Percentiles rank a stretch among this genome's conserved stretches.
Conservation (phyloP, 2,113 vertebrate species). For the Genyomyrus donnyi region DNA sequence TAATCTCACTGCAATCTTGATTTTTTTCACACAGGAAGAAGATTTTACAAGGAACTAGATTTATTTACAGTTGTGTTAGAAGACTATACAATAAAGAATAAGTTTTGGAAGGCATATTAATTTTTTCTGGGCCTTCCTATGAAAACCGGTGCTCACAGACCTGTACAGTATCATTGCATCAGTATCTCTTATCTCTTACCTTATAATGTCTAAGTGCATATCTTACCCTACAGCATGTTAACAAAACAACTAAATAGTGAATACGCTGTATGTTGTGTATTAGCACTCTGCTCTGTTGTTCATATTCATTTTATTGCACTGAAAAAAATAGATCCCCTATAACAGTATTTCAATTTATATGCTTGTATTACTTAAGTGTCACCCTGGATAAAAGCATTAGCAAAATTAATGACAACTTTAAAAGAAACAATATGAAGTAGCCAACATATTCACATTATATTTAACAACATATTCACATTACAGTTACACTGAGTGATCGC, state of each 20-base stretch:
- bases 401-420: slow-evolving; percentile 37
- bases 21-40: slow-evolving; percentile 45
- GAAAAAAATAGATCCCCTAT: background rate
- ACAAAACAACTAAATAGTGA: background rate
- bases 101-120: background rate
- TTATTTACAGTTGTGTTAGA: slow-evolving; percentile 59
- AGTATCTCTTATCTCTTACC: slow-evolving; percentile 46
- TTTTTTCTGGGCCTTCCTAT: slow-evolving; percentile 28
- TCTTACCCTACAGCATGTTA: slow-evolving; percentile 42
- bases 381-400: slow-evolving; percentile 41
- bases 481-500: slow-evolving; percentile 51
- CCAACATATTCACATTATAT: slow-evolving; percentile 59
- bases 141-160: slow-evolving; percentile 54
- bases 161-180: slow-evolving; percentile 59
- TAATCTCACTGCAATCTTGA: slow-evolving; percentile 48
- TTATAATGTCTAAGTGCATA: slow-evolving; percentile 35
- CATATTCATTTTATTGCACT: background rate
- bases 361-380: slow-evolving; percentile 23
- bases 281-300: slow-evolving; percentile 30
- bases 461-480: slow-evolving; percentile 49
- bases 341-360: slow-evolving; percentile 25
- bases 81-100: background rate
- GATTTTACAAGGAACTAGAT: slow-evolving; percentile 52
- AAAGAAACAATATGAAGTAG: slow-evolving; percentile 46
- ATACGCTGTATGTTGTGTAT: background rate